A percentile compares a stretch with the other conserved stretches of the same genome.
These are phyloP conservation scores for Hipparchia sbordonii DNA, from an alignment of 2,888 invertebrate genomes.

Conservation along the genomic window DNA sequence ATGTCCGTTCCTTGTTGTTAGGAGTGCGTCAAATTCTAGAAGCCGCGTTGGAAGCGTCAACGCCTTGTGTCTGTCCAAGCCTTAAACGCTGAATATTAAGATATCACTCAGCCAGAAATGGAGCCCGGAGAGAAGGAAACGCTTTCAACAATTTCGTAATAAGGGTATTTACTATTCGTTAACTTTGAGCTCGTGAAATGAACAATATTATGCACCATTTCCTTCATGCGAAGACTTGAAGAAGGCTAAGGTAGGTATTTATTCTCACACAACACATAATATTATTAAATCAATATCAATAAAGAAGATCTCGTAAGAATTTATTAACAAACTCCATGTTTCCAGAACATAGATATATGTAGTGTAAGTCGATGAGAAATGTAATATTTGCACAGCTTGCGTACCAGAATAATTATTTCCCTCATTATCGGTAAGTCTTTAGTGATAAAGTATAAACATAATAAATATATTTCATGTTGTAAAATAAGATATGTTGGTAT, in stretches of 20 bases:
- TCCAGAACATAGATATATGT: too few species aligned
- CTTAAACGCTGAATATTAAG: conserved; percentile 31
- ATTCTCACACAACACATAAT: too few species aligned
- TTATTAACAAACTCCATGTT: too few species aligned
- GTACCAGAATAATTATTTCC: too few species aligned
- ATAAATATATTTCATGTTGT: neutral
- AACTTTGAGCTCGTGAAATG: neutral
- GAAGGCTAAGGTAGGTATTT: too few species aligned
- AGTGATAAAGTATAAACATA: neutral
- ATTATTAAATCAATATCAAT: too few species aligned
- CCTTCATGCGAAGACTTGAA: neutral
- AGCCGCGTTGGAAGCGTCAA: neutral
- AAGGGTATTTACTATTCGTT: neutral
- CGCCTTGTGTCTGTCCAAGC: neutral
- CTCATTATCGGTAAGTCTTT: too few species aligned
- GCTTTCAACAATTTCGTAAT: neutral
- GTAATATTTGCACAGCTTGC: too few species aligned
- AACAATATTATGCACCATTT: neutral
- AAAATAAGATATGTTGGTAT: neutral
- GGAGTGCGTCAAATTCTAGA: neutral
- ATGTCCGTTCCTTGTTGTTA: too few species aligned
- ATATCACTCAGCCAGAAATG: conserved; percentile 28
- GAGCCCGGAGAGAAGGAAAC: conserved; percentile 4
- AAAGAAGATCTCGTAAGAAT: too few species aligned
- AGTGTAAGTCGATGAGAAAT: too few species aligned